Percentiles rank a stretch among this genome's conserved stretches.
Conservation (phyloP, 1,140 invertebrate genomes). For the Achatina immaculata region DNA sequence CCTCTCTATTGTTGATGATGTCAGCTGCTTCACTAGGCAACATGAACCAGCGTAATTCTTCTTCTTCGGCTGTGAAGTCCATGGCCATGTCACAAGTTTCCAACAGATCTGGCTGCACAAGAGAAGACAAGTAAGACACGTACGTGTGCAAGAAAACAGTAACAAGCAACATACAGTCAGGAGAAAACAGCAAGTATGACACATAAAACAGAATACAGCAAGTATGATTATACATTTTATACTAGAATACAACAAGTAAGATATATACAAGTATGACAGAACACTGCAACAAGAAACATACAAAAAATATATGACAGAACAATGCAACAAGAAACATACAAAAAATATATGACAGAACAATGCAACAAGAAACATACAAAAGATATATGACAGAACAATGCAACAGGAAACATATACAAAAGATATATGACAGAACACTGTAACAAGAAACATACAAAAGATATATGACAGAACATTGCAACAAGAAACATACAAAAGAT, state of each 20-base stretch:
- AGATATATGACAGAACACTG: too few species aligned
- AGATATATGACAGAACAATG: neutral
- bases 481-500: too few species aligned
- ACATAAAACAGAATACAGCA: neutral
- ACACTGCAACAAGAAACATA: neutral
- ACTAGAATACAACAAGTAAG: too few species aligned
- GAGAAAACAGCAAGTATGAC: neutral
- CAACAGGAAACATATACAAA: neutral
- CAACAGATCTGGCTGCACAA: neutral
- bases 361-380: neutral
- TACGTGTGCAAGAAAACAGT: neutral
- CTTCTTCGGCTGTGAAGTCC: slow-evolving; percentile 4
- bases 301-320: neutral
- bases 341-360: neutral
- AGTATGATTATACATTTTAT: neutral
- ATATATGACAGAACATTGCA: too few species aligned
- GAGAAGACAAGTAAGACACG: neutral
- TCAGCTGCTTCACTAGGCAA: slow-evolving; percentile 22
- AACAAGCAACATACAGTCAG: neutral
- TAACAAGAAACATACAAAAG: too few species aligned
- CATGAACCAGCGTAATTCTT: slow-evolving; percentile 18
- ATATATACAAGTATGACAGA: neutral
- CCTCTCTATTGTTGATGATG: slow-evolving; percentile 19
- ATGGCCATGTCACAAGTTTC: neutral
- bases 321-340: neutral